phyloP scores from a whole-genome alignment of 2,888 invertebrate species.

The Heterodera filipjevi region DNA sequence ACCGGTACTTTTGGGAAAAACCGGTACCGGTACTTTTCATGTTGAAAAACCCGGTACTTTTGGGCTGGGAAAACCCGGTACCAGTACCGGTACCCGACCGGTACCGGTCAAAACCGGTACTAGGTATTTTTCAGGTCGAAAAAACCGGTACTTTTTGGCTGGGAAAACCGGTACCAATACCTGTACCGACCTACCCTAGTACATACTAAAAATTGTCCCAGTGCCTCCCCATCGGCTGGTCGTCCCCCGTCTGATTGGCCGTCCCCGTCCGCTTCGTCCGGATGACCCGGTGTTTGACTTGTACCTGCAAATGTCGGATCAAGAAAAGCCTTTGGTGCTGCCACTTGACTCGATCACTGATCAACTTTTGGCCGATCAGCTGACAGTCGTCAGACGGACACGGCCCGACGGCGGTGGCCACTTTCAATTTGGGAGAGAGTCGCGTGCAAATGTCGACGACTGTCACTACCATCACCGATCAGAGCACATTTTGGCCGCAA shows the following conservation, averaged over 20 bases:
- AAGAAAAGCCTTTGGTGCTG: conserved; percentile 42
- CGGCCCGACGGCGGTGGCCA: conserved; percentile 44
- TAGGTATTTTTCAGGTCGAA: too few relatives aligned
- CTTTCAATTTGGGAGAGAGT: conserved; percentile 27
- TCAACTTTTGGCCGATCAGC: conserved; percentile 46
- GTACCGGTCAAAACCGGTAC: too few relatives aligned
- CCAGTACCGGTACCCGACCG: too few relatives aligned
- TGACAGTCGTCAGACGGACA: conserved; percentile 25
- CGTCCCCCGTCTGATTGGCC: conserved; percentile 34
- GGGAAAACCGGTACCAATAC: too few relatives aligned
- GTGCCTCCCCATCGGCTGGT: conserved; percentile 46
- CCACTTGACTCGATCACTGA: conserved; percentile 50
- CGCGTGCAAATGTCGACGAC: conserved; percentile 42
- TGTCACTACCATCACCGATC: conserved; percentile 61
- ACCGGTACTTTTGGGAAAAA: too few relatives aligned
- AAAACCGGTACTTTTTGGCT: too few relatives aligned
- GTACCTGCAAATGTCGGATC: conserved; percentile 35
- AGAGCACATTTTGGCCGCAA: conserved; percentile 56
- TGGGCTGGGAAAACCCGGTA: too few relatives aligned
- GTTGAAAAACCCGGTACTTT: too few relatives aligned
- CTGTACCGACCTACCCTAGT: too few relatives aligned
- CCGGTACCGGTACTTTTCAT: too few relatives aligned
- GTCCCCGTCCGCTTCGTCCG: neutral
- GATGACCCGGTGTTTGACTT: conserved; percentile 38
- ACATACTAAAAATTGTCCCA: too few relatives aligned